Base-by-base conservation (phyloP, 2,797 vertebrate species). In the Notamacropus eugenii region DNA sequence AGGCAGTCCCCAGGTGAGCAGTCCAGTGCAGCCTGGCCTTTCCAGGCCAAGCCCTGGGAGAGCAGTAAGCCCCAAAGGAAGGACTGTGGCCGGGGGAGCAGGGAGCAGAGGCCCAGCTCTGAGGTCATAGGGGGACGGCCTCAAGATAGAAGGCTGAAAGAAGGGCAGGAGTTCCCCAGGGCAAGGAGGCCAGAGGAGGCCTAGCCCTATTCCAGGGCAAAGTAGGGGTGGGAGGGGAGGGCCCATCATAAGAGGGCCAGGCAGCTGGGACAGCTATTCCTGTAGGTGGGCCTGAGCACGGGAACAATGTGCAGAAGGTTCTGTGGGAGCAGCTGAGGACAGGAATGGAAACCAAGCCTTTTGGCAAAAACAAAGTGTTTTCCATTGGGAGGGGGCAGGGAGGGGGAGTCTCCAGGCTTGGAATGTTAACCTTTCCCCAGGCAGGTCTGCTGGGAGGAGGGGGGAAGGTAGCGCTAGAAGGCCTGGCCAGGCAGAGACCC, bases 261-360 rank as follows among this genome's bases (percentile, higher is more conserved):
- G 96, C 97, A 98, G 95, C 97, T 98, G 98, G 98, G 98, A 93
- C 97, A 98, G 97, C 92, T 95, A 92, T 98, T 97, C 92, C 98
- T 97, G 98, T 98, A 98, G 98, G 98, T 98, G 98, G 98, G 96
- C n/a, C 97, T 97, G 97, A 98, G 98, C 98, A 98, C 46, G 98
- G 98, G 97, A 99, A 99, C 98, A 98, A 99, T 99, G 98, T 97
- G 87, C 96, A 95, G 93, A 96, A 94, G 96, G 96, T 93, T 96
- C 96, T 97, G 98, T 95, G 98, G 98, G 98, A 98, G 98, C 96
- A 97, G 97, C 92, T 93, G 92, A 93, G 97, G 97, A 96, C 92
- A 97, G 94, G 97, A 94, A 97, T 97, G 97, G 97, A 97, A 96
- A 96, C 54, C n/a, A 95, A 98, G 67, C 58, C 96, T 98, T 98